phyloP scores from a whole-genome alignment of 2,113 vertebrate species.

The Engystomops pustulosus region DNA sequence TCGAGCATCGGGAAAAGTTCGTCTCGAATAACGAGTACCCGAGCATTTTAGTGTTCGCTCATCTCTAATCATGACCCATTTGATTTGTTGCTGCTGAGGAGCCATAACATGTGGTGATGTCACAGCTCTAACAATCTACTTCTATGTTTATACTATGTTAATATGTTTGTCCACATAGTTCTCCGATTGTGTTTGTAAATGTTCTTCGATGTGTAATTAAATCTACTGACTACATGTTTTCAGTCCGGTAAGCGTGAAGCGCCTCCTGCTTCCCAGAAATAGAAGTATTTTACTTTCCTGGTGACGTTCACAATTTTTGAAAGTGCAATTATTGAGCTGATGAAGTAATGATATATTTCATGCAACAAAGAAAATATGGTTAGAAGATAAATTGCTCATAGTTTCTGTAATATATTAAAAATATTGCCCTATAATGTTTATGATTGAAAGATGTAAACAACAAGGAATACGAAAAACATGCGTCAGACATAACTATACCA shows the following conservation, averaged over 20 bases:
- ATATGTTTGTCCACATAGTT: too few relatives aligned
- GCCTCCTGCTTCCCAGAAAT: constrained; percentile 1
- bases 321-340: background rate
- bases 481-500: background rate
- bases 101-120: too few relatives aligned
- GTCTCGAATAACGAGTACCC: too few relatives aligned
- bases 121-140: too few relatives aligned
- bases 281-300: constrained; percentile 7
- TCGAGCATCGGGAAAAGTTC: too few relatives aligned
- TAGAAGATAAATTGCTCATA: background rate
- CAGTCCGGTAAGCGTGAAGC: background rate
- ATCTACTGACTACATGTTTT: constrained; percentile 23
- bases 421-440: background rate
- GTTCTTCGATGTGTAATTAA: background rate
- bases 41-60: too few relatives aligned
- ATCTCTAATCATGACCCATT: too few relatives aligned
- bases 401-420: background rate
- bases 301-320: constrained; percentile 20
- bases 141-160: too few relatives aligned
- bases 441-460: background rate
- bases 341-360: background rate
- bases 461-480: background rate
- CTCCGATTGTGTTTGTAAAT: too few relatives aligned
- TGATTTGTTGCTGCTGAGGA: too few relatives aligned
- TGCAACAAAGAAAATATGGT: background rate